These are phyloP conservation scores for Drosophila vallismaia DNA, from an alignment of 2,888 invertebrate genomes.

Conservation along the genomic window DNA sequence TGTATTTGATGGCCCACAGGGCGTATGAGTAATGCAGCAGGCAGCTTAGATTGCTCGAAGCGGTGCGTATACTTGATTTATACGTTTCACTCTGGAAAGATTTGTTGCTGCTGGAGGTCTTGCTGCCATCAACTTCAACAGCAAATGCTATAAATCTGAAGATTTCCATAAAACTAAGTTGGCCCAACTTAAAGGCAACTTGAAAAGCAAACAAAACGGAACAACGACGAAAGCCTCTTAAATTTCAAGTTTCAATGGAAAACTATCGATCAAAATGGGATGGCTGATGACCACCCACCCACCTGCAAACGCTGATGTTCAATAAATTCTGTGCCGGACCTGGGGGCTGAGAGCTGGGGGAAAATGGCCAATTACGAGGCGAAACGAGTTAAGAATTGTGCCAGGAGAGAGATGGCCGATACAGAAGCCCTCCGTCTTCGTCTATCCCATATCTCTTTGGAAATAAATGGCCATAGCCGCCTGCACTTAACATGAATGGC, in stretches of 20 bases:
- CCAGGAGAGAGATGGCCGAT: constrained; percentile 42
- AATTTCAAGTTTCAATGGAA: constrained; percentile 30
- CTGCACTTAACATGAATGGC: constrained; percentile 69
- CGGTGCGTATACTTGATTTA: constrained; percentile 50
- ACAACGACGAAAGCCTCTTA: constrained; percentile 18
- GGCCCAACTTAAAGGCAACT: constrained; percentile 17
- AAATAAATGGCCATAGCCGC: constrained; percentile 41
- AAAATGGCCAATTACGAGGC: constrained; percentile 77
- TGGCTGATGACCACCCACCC: constrained; percentile 21
- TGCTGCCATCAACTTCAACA: constrained; percentile 11
- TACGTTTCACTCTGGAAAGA: constrained; percentile 11
- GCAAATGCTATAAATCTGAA: constrained; percentile 28
- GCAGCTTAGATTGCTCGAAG: constrained; percentile 7
- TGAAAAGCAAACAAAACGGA: constrained; percentile 17
- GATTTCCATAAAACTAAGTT: constrained; percentile 10
- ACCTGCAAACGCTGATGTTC: constrained; percentile 59
- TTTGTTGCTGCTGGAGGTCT: not conserved
- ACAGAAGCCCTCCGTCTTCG: constrained; percentile 18
- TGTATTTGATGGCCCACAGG: constrained; percentile 42
- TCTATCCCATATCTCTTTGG: constrained; percentile 15
- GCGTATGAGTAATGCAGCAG: constrained; percentile 61
- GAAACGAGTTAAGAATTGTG: constrained; percentile 72
- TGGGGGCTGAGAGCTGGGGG: constrained; percentile 27
- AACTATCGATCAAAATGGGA: constrained; percentile 67
- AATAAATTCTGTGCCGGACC: constrained; percentile 68